Conservation (phyloP, 2,888 invertebrate genomes). For the Omphaloscelis lunosa region DNA sequence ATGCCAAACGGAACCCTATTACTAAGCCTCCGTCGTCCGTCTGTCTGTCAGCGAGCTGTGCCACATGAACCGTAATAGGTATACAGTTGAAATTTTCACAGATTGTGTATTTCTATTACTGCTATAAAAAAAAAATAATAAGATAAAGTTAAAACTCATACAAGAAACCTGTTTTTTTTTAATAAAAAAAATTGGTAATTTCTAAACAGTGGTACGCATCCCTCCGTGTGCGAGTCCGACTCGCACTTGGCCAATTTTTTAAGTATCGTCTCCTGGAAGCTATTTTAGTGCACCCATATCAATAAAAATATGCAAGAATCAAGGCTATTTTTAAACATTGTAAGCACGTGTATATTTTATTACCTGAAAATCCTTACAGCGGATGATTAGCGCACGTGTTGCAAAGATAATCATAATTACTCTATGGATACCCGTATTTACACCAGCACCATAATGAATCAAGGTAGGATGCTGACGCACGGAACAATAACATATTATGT, state of each 20-base stretch:
- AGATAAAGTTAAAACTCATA: too few species aligned
- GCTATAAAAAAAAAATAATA: too few species aligned
- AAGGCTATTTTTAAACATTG: conserved; percentile 12
- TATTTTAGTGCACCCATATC: conserved; percentile 34
- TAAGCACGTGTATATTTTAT: conserved; percentile 25
- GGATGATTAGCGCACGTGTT: conserved; percentile 42
- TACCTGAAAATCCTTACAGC: conserved; percentile 29
- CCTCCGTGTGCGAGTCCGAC: too few species aligned
- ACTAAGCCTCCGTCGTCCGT: too few species aligned
- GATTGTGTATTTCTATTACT: too few species aligned
- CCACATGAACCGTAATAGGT: too few species aligned
- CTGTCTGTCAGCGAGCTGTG: too few species aligned
- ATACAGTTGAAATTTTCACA: too few species aligned
- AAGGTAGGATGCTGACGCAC: conserved; percentile 29
- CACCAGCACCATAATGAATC: conserved; percentile 26
- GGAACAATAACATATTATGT: conserved; percentile 5
- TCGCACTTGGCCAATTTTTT: not conserved
- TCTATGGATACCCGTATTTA: conserved; percentile 44
- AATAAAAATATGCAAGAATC: conserved; percentile 14
- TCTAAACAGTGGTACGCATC: too few species aligned
- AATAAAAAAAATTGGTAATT: too few species aligned
- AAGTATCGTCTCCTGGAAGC: conserved; percentile 1
- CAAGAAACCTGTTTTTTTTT: too few species aligned
- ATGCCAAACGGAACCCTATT: too few species aligned
- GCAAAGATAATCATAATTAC: conserved; percentile 35